Base-by-base conservation (phyloP, 1,140 invertebrate species). In the Cotesia glomerata region DNA sequence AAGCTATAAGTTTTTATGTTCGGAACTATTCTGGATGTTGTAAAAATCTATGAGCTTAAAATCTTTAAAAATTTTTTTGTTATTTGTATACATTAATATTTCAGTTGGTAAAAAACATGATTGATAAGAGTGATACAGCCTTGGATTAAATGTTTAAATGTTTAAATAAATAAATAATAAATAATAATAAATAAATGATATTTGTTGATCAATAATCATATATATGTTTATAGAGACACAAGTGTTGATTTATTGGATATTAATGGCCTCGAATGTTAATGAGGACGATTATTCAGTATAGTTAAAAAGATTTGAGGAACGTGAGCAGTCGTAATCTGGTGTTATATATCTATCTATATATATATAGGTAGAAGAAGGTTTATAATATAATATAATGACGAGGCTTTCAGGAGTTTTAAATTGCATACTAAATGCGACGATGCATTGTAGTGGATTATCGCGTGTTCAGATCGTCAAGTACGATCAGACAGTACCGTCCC, bases 401-500 rank as follows among this genome's bases (percentile, higher is more conserved):
- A 45, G 4, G 62, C 62, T 45, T 64, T 63, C 34, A 36, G 34
- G 63, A 49, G 51, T 65, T 66, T 54, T 51, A 72, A 65, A 65
- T 66, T 72, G 62, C 49, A 72, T 72, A 65, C 70, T 51, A 65
- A 72, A 72, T 72, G 35, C 63, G 11, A 45, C 39, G 62, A 56
- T 18, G 70, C 18, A 72, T 72, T 72, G 70, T 71, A 45, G 61
- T 66, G 62, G 62, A 49, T 65, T 66, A 66, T 72, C 70, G 70
- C 70, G 70, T 72, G 69, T 52, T 72, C 51, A 61, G 52, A 52
- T 72, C 63, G 70, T 72, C 70, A 65, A 72, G 52, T 64, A 72
- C 70, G 63, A 72, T 69, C 67, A 59, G 56, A 69, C 66, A 68
- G 66, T 58, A 26, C 54, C 8, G 13, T 68, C 54, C 35, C 32